Evolutionary conservation across 37 sponge, comb jelly and placozoan genomes (phyloP).

Genomic region (Oopsacas minuta): DNA sequence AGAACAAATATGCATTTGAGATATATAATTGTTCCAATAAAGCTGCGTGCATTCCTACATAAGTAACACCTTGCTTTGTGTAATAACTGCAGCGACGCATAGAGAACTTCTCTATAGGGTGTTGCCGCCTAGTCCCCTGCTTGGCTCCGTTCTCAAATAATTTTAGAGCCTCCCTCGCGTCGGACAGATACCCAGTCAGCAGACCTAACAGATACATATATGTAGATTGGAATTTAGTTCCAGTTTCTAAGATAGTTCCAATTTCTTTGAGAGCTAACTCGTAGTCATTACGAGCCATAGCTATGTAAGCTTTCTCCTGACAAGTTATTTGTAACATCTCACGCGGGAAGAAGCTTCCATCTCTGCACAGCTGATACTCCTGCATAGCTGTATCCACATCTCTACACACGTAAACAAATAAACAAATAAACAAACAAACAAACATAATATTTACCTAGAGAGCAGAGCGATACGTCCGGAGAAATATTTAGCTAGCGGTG

Average conservation of each 20-base stretch:
- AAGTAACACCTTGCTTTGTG: neutral
- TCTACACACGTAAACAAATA: neutral
- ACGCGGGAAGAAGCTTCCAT: neutral
- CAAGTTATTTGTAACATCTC: neutral
- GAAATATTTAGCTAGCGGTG: neutral
- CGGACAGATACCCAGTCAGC: neutral
- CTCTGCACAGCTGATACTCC: neutral
- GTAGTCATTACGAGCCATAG: neutral
- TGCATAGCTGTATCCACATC: neutral
- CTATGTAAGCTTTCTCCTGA: neutral
- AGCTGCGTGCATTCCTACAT: neutral
- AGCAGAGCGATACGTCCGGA: neutral
- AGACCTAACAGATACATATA: neutral
- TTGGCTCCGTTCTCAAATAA: neutral
- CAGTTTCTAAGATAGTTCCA: neutral
- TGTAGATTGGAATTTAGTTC: neutral
- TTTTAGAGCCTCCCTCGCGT: constrained; percentile 1
- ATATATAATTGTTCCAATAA: neutral
- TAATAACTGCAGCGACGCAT: neutral
- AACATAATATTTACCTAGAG: neutral
- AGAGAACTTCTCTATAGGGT: neutral
- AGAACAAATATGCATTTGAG: neutral
- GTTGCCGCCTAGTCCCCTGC: neutral
- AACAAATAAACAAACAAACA: neutral
- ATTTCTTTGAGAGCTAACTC: neutral